phyloP scores from a whole-genome alignment of 2,797 vertebrate genomes.

The Caiman crocodilus region DNA sequence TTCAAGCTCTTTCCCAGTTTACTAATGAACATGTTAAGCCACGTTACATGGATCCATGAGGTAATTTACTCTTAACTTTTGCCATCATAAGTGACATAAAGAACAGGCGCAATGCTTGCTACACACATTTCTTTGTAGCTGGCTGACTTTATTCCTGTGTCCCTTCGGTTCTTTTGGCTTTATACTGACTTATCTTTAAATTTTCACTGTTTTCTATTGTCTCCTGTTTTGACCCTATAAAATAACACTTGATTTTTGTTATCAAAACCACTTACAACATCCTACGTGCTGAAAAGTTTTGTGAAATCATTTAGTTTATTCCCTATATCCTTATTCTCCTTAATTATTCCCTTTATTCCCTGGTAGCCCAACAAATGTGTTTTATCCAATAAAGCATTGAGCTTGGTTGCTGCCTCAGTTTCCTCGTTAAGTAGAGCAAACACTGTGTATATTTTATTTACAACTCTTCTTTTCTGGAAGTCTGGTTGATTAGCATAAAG shows the following conservation, averaged over 20 bases:
- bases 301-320: not conserved
- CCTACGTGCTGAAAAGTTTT: not conserved
- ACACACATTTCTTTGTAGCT: no score
- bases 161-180: not conserved
- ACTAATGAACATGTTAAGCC: not conserved
- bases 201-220: not conserved
- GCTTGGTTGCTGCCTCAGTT: not conserved
- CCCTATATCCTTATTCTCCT: not conserved
- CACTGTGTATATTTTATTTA: not conserved
- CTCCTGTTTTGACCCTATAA: not conserved
- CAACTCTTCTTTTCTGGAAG: not conserved
- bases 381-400: not conserved
- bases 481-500: not conserved
- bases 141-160: not conserved
- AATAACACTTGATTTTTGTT: not conserved
- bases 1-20: not conserved
- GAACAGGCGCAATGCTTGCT: not conserved
- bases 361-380: not conserved
- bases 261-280: not conserved
- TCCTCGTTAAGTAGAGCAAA: not conserved
- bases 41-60: not conserved
- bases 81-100: not conserved
- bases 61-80: not conserved
- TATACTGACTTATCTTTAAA: not conserved
- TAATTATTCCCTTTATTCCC: not conserved